Percentiles rank a stretch among this genome's conserved stretches.
Evolutionary conservation across 2,113 vertebrate species (phyloP).

Genomic region (Syngnathus typhle): DNA sequence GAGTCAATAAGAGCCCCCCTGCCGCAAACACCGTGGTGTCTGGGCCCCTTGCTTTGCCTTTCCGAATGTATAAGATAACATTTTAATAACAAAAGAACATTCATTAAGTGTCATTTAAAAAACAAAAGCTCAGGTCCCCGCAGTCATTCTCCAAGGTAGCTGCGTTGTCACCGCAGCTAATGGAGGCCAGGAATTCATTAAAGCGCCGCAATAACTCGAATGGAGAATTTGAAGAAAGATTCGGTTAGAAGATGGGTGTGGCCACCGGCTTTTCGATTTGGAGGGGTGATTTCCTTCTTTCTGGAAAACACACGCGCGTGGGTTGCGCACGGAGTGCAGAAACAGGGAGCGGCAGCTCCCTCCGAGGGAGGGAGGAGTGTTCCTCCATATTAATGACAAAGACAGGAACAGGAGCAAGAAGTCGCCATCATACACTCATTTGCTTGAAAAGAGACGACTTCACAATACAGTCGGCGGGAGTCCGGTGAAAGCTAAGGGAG

Average conservation of each 20-base stretch:
- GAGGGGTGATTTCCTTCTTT: slow-evolving; percentile 28
- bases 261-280: slow-evolving; percentile 63
- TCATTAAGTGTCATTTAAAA: not conserved
- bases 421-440: slow-evolving; percentile 67
- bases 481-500: slow-evolving; percentile 51
- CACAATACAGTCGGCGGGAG: slow-evolving; percentile 68
- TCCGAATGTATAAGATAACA: slow-evolving; percentile 22
- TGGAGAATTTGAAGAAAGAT: slow-evolving; percentile 63
- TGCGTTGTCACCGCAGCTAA: slow-evolving; percentile 54
- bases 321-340: slow-evolving; percentile 51
- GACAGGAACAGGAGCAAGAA: slow-evolving; percentile 60
- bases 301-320: slow-evolving; percentile 24
- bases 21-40: slow-evolving; percentile 15
- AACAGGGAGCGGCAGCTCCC: slow-evolving; percentile 52
- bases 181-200: slow-evolving; percentile 54
- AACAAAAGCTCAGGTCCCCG: slow-evolving; percentile 10
- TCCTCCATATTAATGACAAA: slow-evolving; percentile 70
- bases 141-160: slow-evolving; percentile 29
- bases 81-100: slow-evolving; percentile 40
- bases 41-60: slow-evolving; percentile 23
- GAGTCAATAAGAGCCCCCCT: slow-evolving; percentile 28
- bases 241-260: slow-evolving; percentile 56
- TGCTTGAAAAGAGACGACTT: slow-evolving; percentile 61
- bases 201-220: slow-evolving; percentile 43
- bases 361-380: slow-evolving; percentile 58